These are phyloP conservation scores for Prionailurus bengalensis DNA, from an alignment of 2,113 vertebrate genomes.

Conservation along the genomic window DNA sequence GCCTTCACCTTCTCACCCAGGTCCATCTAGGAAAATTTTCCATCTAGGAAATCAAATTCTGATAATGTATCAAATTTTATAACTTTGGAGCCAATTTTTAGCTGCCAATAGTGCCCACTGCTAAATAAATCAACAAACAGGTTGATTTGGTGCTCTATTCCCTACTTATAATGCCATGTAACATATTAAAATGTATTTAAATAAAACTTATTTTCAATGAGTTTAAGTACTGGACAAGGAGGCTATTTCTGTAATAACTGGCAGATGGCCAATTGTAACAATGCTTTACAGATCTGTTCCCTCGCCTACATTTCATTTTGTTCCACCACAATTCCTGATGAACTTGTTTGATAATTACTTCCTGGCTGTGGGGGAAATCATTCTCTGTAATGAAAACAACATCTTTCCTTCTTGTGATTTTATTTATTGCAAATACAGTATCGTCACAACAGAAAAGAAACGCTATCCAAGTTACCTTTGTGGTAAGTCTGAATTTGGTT, in stretches of 20 bases:
- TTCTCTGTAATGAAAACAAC: neutral
- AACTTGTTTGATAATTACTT: neutral
- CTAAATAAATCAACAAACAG: neutral
- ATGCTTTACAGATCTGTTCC: neutral
- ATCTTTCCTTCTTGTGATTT: neutral
- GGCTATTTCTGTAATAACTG: neutral
- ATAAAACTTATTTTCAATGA: neutral
- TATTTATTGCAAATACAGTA: conserved; percentile 54
- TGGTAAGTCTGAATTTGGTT: conserved; percentile 41
- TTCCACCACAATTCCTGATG: neutral
- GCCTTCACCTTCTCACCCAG: neutral
- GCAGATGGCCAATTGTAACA: neutral
- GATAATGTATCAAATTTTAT: neutral
- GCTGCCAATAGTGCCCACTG: neutral
- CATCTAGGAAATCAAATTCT: neutral
- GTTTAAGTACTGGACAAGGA: neutral
- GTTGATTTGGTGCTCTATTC: neutral
- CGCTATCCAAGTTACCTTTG: neutral
- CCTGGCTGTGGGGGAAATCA: neutral
- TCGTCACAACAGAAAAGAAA: conserved; percentile 35
- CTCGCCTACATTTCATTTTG: neutral
- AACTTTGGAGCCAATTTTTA: neutral
- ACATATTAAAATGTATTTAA: neutral
- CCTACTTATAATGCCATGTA: neutral
- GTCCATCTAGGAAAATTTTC: neutral